phyloP scores from a whole-genome alignment of 2,888 invertebrate genomes.

The Cheiracanthium punctorium region DNA sequence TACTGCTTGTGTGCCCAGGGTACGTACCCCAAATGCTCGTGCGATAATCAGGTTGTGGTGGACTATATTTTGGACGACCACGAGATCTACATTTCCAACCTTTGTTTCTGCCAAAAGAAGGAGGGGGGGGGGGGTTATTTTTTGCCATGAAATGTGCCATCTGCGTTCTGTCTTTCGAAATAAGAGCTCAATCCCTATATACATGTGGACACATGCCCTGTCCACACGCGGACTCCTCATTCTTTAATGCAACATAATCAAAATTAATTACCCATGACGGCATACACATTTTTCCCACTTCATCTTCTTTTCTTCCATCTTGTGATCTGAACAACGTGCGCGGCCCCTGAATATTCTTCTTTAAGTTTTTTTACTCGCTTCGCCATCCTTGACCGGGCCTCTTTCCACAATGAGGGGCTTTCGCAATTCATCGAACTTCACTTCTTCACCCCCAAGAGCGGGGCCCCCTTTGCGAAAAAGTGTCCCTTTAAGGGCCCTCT shows the following conservation, averaged over 20 bases:
- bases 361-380: conserved; percentile 18
- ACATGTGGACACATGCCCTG: neutral
- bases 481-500: conserved; percentile 16
- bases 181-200: neutral
- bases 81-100: too few relatives aligned
- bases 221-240: neutral
- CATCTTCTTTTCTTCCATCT: too few relatives aligned
- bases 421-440: conserved; percentile 51
- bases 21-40: too few relatives aligned
- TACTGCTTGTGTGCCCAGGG: too few relatives aligned
- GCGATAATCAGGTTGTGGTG: too few relatives aligned
- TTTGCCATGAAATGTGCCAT: too few relatives aligned
- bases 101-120: too few relatives aligned
- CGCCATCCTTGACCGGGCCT: neutral
- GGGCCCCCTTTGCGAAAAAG: too few relatives aligned
- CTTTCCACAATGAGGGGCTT: conserved; percentile 1
- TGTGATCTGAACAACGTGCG: too few relatives aligned
- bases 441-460: conserved; percentile 2
- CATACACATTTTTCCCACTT: neutral
- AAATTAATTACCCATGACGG: neutral
- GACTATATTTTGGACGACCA: too few relatives aligned
- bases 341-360: too few relatives aligned
- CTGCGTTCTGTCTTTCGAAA: neutral
- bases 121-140: too few relatives aligned
- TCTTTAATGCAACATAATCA: neutral